Percentiles rank a stretch among this genome's conserved stretches.
Evolutionary conservation across 2,113 vertebrate species (phyloP).

Genomic region (Microcebus tavaratra): DNA sequence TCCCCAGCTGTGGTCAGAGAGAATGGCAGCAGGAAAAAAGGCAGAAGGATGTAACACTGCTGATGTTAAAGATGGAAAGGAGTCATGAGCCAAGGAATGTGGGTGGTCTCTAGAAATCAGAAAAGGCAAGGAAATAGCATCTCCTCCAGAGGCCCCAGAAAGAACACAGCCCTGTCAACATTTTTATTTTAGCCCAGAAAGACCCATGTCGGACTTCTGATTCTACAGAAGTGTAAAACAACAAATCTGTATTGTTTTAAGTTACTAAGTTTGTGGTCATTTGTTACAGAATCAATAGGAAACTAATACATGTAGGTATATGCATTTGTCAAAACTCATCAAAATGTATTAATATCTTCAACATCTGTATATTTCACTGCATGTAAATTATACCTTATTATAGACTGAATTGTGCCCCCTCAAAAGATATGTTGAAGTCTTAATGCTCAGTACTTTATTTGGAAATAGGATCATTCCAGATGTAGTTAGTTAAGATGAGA

Average conservation of each 20-base stretch:
- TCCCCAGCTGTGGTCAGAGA: neutral
- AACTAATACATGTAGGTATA: neutral
- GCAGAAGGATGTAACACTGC: neutral
- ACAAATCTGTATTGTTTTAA: neutral
- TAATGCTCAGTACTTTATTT: neutral
- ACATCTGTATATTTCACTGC: neutral
- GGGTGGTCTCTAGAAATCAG: neutral
- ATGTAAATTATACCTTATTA: neutral
- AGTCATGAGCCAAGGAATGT: neutral
- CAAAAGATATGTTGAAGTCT: neutral
- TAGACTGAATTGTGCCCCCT: neutral
- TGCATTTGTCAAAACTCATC: conserved; percentile 17
- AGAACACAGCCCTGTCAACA: neutral
- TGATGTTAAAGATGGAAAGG: neutral
- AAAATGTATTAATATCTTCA: neutral
- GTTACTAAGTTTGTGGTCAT: neutral
- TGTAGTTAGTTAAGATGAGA: neutral
- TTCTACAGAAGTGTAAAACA: neutral
- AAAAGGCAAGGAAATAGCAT: neutral
- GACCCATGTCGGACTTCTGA: neutral
- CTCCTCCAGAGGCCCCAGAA: neutral
- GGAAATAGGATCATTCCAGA: neutral
- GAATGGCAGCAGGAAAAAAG: neutral
- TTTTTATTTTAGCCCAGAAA: neutral
- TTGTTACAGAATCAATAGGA: neutral